Conservation (phyloP, 1,140 invertebrate species). For the Drosophila neocordata region DNA sequence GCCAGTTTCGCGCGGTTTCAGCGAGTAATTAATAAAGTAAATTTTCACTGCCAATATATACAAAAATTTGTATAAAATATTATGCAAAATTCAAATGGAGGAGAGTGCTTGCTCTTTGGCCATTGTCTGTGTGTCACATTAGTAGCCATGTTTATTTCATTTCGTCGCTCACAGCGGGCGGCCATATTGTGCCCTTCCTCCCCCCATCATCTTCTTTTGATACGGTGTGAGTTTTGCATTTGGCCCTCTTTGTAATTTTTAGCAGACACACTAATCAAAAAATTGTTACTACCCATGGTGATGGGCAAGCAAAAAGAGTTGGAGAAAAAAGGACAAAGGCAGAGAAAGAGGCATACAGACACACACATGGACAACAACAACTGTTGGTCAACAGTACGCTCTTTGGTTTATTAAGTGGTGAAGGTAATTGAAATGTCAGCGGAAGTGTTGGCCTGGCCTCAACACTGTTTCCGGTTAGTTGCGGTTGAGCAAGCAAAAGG, state of each 20-base stretch:
- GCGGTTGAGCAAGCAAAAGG: conserved; percentile 5
- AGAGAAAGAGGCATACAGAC: conserved; percentile 23
- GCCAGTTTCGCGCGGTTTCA: conserved; percentile 36
- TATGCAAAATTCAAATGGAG: conserved; percentile 20
- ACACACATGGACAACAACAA: conserved; percentile 47
- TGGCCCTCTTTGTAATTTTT: conserved; percentile 74
- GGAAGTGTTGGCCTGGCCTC: conserved; percentile 78
- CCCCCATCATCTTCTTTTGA: neutral
- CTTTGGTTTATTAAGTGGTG: conserved; percentile 69
- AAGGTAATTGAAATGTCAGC: conserved; percentile 83
- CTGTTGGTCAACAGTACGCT: conserved; percentile 23
- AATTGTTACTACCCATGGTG: conserved; percentile 68
- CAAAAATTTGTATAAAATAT: conserved; percentile 20
- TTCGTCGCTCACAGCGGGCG: conserved; percentile 49
- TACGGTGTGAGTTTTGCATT: conserved; percentile 4
- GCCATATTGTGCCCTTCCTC: neutral
- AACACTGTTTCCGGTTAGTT: conserved; percentile 21
- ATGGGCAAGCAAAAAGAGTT: neutral
- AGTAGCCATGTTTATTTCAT: conserved; percentile 77
- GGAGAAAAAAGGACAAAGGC: neutral
- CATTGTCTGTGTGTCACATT: conserved; percentile 55
- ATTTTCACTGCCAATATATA: conserved; percentile 42
- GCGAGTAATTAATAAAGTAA: conserved; percentile 59
- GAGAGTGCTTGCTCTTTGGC: conserved; percentile 22
- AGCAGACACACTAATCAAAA: conserved; percentile 83